Evolutionary conservation across 2,797 vertebrate species (phyloP), one percentile per base, ranked within the genome.

Genomic region (Anas bahamensis): DNA sequence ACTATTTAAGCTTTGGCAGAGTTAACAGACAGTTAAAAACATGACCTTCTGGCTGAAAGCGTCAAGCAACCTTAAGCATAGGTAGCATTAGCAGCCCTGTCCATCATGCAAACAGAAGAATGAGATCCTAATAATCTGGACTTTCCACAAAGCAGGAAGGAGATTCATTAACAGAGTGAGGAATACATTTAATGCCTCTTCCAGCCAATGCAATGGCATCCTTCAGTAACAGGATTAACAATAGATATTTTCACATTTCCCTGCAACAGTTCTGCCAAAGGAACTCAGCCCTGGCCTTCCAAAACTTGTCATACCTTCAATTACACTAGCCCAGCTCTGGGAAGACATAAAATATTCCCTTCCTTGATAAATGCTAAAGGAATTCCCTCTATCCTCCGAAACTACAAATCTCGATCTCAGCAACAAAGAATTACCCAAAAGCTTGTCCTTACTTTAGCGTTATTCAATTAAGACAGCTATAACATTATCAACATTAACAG

Each of bases 1-100:
- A 69, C 46, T 86, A 65, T 92, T 92, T 76, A 75, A 94, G 55
- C 73, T 93, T 88, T 92, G 80, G 61, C 83, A 94, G 56, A 91
- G 73, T 61, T 91, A 72, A 57, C 11, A 55, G 86, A 39, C 72
- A 33, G 60, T 83, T 89, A 69, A 93, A 94, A 91, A 78, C 39
- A 92, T 2, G 12, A 75, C 83, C 80, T 94, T 83, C 66, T 95
- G 85, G 7, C 39, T 92, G 59, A 81, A 88, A 89, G 70, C 0
- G 1, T 53, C 81, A 93, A 95, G 87, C 42, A 94, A 89, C 73
- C 60, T 65, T 91, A 92, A 86, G 89, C 85, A 73, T 11, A 89
- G 91, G 87, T 93, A 93, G 59, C 1, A 1, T 91, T 88, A 90
- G 79, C 50, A 90, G 89, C 46, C 72, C 73, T 88, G 76, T 60